These are phyloP conservation scores for Rhea americana DNA, from an alignment of 2,113 vertebrate species.

Conservation along the genomic window DNA sequence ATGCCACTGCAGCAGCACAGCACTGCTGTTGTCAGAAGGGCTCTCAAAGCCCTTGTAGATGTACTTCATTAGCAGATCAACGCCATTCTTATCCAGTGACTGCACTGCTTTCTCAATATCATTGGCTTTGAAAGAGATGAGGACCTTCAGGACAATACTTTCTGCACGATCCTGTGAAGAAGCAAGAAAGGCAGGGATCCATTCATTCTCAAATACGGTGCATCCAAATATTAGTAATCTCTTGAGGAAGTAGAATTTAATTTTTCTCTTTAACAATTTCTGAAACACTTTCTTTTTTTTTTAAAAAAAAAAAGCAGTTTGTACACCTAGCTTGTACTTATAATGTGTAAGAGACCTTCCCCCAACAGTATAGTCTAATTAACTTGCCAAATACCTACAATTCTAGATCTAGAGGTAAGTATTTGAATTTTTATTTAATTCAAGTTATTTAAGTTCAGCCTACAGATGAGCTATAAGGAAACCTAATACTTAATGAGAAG, in stretches of 20 bases:
- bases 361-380: not conserved
- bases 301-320: not conserved
- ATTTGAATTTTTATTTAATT: not conserved
- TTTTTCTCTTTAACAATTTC: not conserved
- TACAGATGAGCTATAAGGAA: not conserved
- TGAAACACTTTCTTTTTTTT: not conserved
- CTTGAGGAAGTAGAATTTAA: not conserved
- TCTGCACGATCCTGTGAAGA: constrained; percentile 90
- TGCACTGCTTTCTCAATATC: constrained; percentile 97
- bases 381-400: not conserved
- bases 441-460: not conserved
- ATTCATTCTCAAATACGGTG: accelerated
- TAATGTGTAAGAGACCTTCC: too few species aligned
- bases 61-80: constrained; percentile 98
- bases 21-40: constrained; percentile 97
- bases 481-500: not conserved
- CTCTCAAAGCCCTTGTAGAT: constrained; percentile 99
- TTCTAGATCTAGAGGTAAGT: not conserved
- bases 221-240: not conserved
- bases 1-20: constrained; percentile 94
- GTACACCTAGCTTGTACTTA: not conserved
- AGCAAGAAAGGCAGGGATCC: not conserved
- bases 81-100: constrained; percentile 90
- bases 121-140: constrained; percentile 94
- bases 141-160: constrained; percentile 93